Evolutionary conservation across 2,888 invertebrate species (phyloP).

Genomic region (Orchesellides sinensis): DNA sequence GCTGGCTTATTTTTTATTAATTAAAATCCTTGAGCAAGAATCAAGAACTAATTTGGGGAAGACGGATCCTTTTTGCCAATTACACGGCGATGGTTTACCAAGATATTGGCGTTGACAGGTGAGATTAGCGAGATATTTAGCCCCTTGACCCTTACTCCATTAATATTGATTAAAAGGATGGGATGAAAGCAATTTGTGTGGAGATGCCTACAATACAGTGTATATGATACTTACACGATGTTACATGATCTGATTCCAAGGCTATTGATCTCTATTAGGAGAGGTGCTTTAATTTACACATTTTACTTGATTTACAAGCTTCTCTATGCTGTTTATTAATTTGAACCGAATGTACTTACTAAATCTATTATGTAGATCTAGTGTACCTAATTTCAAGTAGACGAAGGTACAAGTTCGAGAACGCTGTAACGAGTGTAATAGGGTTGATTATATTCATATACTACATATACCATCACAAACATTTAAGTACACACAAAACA

Average conservation of each 20-base stretch:
- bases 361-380: background rate
- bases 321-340: background rate
- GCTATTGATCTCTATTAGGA: background rate
- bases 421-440: too few relatives aligned
- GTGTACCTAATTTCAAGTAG: too few relatives aligned
- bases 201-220: background rate
- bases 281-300: too few relatives aligned
- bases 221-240: too few relatives aligned
- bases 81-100: background rate
- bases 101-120: conserved; percentile 17
- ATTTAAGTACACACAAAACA: too few relatives aligned
- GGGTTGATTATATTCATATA: too few relatives aligned
- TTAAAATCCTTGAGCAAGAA: conserved; percentile 42
- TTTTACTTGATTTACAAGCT: background rate
- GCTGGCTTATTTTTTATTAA: conserved; percentile 34
- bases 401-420: background rate
- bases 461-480: too few relatives aligned
- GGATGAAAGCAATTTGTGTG: background rate
- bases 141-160: conserved; percentile 35
- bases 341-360: background rate
- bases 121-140: conserved; percentile 25
- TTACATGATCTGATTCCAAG: background rate
- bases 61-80: conserved; percentile 12
- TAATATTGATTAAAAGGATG: conserved; percentile 40
- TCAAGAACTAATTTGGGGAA: conserved; percentile 27